Evolutionary conservation across 2,113 vertebrate species (phyloP).

Genomic region (Pachyramphus minor): DNA sequence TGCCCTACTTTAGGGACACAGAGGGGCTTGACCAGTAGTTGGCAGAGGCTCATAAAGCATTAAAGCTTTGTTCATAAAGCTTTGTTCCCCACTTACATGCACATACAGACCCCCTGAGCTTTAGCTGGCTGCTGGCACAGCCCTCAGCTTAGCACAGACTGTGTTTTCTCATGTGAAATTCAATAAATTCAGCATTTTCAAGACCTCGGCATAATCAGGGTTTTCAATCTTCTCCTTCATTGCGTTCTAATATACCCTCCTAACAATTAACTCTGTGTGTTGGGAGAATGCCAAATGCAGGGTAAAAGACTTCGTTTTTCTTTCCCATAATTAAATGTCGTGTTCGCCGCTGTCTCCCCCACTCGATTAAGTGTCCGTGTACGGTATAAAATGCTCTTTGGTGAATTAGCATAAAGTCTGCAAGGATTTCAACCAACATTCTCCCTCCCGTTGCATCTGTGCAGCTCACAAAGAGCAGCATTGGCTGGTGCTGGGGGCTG

Average conservation of each 20-base stretch:
- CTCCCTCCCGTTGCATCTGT: background rate
- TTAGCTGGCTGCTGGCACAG: conserved; percentile 5
- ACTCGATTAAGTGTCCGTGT: background rate
- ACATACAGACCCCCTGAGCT: background rate
- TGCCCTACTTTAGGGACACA: background rate
- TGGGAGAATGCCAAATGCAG: conserved; percentile 43
- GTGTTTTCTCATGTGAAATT: conserved; percentile 45
- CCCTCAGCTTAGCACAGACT: background rate
- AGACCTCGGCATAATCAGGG: conserved; percentile 34
- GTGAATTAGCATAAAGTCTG: conserved; percentile 8
- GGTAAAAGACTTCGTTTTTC: conserved; percentile 51
- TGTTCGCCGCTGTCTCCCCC: conserved; percentile 13
- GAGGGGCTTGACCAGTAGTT: background rate
- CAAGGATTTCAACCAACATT: background rate
- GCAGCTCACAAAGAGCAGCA: background rate
- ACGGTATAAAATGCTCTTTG: conserved; percentile 18
- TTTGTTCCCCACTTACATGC: background rate
- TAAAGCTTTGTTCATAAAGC: background rate
- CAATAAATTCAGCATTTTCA: conserved; percentile 48
- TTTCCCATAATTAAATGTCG: conserved; percentile 50
- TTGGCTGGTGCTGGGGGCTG: rapidly evolving
- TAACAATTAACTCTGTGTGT: conserved; percentile 51
- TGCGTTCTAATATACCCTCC: conserved; percentile 57
- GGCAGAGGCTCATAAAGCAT: background rate
- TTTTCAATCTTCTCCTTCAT: conserved; percentile 64